Conservation (phyloP, 2,113 vertebrate genomes). For the Tor tambroides region DNA sequence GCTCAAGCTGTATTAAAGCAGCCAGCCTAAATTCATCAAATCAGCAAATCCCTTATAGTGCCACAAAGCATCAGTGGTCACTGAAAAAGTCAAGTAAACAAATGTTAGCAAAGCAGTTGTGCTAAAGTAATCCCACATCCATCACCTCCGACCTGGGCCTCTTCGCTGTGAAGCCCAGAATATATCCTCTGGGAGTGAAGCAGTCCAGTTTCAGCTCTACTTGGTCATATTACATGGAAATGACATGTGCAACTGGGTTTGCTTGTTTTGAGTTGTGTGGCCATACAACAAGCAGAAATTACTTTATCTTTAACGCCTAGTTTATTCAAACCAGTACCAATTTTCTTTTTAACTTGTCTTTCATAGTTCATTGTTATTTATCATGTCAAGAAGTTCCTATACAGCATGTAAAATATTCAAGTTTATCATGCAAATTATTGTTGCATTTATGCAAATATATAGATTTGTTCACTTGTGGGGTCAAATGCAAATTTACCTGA, state of each 20-base stretch:
- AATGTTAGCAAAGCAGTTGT: no score
- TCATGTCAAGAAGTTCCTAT: neutral
- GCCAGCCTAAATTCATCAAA: no score
- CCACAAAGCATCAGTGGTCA: no score
- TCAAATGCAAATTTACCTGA: constrained; percentile 62
- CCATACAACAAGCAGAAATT: neutral
- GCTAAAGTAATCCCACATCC: no score
- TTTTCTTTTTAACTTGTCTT: neutral
- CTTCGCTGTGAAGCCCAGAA: no score
- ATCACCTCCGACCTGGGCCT: no score
- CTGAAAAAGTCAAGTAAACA: no score
- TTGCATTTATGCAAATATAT: neutral
- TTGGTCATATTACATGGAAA: constrained; percentile 50
- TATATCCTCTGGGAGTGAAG: no score
- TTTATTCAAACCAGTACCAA: neutral
- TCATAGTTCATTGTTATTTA: neutral
- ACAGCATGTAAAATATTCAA: constrained; percentile 64
- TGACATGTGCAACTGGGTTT: constrained; percentile 62
- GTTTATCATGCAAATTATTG: neutral
- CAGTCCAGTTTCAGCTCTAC: constrained; percentile 64
- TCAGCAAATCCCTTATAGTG: no score
- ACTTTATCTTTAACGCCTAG: neutral
- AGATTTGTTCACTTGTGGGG: neutral
- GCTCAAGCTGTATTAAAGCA: no score
- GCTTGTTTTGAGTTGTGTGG: constrained; percentile 39